Base-by-base conservation (phyloP, 2,797 vertebrate genomes). In the Champsocephalus gunnari region DNA sequence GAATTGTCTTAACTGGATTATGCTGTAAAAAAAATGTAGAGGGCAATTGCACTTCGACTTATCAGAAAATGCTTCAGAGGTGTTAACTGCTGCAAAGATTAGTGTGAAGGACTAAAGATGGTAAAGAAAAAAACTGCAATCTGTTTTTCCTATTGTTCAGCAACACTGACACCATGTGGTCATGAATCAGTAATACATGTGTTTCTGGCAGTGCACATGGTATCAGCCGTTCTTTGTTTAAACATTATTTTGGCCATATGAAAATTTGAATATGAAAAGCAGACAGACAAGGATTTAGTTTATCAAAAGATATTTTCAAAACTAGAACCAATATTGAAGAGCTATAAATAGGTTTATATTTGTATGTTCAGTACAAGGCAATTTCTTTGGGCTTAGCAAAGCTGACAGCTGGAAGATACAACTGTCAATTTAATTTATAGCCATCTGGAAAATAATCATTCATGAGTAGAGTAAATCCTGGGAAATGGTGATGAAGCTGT, bases 91-190 rank as follows among this genome's bases (percentile, higher is more conserved):
- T 59, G 65, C 74, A 75, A 77, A 90, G 87, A 91, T 89, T 84
- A 89, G 78, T 65, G 79, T 89, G 89, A 90, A 88, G 86, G 89
- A 89, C 88, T 90, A 55, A 50, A 82, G 88, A 91, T 89, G 88
- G 86, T 86, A 85, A 63, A 68, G 32, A 47, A 45, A 38, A 9
- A 9, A 38, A 38, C 71, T 1, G 38, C 64, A 72, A 66, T n/a
- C 55, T 59, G 16, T 49, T 14, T 68, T 79, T 65, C 3, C 21
- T 48, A 63, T 71, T 45, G 50, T 74, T 50, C 47, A 64, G 43
- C 83, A 90, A 89, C 66, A 87, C 78, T 90, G 92, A 70, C 92
- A 85, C 78, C 90, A 66, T 75, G 86, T 89, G 92, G 90, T 47
- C 28, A 16, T 38, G 16, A 24, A 1, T 24, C 17, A 41, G 57